Conservation (phyloP, 2,113 vertebrate species). For the Macquaria ambigua region DNA sequence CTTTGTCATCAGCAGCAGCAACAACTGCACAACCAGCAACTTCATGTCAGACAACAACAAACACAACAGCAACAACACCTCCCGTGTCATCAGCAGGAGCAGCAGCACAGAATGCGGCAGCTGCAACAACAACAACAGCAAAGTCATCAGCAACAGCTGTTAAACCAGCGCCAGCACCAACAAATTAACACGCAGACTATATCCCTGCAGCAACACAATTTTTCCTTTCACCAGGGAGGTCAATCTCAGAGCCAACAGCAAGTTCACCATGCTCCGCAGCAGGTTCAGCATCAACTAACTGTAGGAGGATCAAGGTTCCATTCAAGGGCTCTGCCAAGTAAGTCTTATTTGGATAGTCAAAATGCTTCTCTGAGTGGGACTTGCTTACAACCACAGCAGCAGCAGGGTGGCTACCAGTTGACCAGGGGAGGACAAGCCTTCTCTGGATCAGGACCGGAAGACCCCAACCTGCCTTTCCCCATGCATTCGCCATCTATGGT, state of each 20-base stretch:
- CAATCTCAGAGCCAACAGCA: constrained; percentile 85
- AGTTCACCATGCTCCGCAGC: constrained; percentile 66
- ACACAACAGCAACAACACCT: constrained; percentile 68
- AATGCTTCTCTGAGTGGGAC: constrained; percentile 73
- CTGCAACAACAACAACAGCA: constrained; percentile 77
- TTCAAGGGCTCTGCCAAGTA: constrained; percentile 83
- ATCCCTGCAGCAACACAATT: constrained; percentile 88
- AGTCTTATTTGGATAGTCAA: constrained; percentile 88
- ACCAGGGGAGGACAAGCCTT: constrained; percentile 85
- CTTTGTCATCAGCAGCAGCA: constrained; percentile 75
- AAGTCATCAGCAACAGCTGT: constrained; percentile 78
- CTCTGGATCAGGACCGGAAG: constrained; percentile 82
- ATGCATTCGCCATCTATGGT: constrained; percentile 83
- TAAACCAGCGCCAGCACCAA: constrained; percentile 83
- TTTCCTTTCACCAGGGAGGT: constrained; percentile 91
- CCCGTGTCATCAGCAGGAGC: constrained; percentile 70
- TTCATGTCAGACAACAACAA: constrained; percentile 74
- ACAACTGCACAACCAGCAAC: constrained; percentile 80
- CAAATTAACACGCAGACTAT: constrained; percentile 90
- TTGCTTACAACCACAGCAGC: constrained; percentile 85
- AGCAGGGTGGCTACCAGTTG: constrained; percentile 83
- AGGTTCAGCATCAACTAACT: constrained; percentile 69
- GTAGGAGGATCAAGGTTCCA: constrained; percentile 80
- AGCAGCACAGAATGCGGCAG: constrained; percentile 72
- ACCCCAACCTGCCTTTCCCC: constrained; percentile 86